phyloP scores from a whole-genome alignment of 1,140 invertebrate species.

The Brachionus angularis region DNA sequence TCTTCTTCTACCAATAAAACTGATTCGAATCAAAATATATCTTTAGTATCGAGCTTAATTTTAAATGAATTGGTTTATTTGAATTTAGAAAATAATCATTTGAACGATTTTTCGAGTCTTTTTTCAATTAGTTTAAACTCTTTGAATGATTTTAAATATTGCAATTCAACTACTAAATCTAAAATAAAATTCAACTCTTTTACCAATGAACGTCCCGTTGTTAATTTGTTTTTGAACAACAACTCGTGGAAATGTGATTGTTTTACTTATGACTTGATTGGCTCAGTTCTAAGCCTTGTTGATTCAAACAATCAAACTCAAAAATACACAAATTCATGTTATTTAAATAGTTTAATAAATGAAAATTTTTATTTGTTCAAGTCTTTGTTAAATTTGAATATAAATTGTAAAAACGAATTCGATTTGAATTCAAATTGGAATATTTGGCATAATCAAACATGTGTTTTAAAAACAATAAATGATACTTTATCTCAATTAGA shows the following conservation, averaged over 20 bases:
- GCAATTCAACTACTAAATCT: slow-evolving; percentile 12
- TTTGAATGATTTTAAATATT: slow-evolving; percentile 17
- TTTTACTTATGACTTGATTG: neutral
- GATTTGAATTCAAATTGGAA: no score
- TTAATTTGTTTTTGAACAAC: slow-evolving; percentile 4
- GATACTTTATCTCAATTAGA: no score
- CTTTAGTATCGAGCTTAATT: slow-evolving; percentile 13
- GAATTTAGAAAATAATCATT: neutral
- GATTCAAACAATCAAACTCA: no score
- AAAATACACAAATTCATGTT: neutral
- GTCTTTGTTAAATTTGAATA: slow-evolving; percentile 5
- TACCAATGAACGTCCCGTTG: neutral
- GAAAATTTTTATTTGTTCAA: slow-evolving; percentile 28
- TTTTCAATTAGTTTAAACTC: slow-evolving; percentile 1
- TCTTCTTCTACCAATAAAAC: slow-evolving; percentile 5
- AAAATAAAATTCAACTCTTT: slow-evolving; percentile 5
- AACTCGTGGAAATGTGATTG: slow-evolving; percentile 32
- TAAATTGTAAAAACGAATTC: no score
- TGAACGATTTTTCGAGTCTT: neutral
- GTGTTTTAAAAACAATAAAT: no score
- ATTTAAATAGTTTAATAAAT: slow-evolving; percentile 15
- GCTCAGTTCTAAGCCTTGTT: neutral
- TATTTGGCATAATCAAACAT: no score
- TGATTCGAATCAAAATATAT: neutral
- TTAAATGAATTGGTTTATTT: slow-evolving; percentile 12